A percentile compares a stretch with the other conserved stretches of the same genome.
These are phyloP conservation scores for Podarcis cretensis DNA, from an alignment of 2,113 vertebrate genomes.

Conservation along the genomic window DNA sequence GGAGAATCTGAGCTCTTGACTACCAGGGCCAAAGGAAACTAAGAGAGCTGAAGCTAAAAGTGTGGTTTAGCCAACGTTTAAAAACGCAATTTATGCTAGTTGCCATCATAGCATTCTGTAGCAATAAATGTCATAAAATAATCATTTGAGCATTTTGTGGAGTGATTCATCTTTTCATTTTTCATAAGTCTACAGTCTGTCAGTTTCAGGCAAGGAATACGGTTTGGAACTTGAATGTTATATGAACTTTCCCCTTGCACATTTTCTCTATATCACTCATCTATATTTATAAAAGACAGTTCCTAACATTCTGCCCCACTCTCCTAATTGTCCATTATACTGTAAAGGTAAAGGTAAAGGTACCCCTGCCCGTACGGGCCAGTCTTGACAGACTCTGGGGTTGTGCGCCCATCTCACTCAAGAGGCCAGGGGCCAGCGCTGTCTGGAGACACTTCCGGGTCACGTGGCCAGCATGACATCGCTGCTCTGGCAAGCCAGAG, in stretches of 20 bases:
- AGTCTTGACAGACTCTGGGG: too few species aligned
- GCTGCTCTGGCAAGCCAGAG: too few species aligned
- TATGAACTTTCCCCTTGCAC: neutral
- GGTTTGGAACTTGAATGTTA: neutral
- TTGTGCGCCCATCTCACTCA: too few species aligned
- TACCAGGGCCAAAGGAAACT: neutral
- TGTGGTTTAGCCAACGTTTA: neutral
- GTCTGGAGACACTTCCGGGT: too few species aligned
- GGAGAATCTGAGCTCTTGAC: neutral
- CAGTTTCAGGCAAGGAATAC: neutral
- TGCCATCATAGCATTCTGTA: too few species aligned
- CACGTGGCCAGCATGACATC: too few species aligned
- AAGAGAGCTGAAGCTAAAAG: neutral
- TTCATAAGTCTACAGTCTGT: neutral
- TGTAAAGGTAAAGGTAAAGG: too few species aligned
- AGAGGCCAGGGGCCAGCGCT: too few species aligned
- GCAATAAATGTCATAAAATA: neutral
- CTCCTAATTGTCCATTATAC: neutral
- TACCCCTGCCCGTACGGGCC: too few species aligned
- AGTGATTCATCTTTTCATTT: neutral
- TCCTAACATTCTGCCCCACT: neutral
- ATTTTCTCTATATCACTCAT: neutral
- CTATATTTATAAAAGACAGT: neutral
- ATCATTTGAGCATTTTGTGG: neutral
- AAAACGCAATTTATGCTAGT: neutral